A percentile compares a stretch with the other conserved stretches of the same genome.
Evolutionary conservation across 2,113 vertebrate species (phyloP).

Genomic region (Neopipo cinnamomea): DNA sequence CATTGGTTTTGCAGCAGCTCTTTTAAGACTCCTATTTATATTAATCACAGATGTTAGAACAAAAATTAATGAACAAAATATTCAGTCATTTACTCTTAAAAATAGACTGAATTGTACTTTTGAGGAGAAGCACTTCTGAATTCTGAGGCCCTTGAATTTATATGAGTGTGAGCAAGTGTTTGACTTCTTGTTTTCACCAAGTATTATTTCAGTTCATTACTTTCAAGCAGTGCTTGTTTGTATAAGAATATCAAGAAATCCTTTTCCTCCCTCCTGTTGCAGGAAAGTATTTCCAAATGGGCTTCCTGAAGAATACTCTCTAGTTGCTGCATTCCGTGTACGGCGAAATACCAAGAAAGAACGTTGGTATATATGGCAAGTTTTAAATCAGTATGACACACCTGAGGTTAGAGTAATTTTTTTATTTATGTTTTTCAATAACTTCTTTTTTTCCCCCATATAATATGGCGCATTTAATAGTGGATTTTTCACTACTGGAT

Average conservation of each 20-base stretch:
- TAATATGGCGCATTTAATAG: neutral
- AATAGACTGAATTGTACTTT: neutral
- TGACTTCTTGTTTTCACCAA: neutral
- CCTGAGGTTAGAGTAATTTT: slow-evolving; percentile 80
- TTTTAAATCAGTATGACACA: slow-evolving; percentile 83
- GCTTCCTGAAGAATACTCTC: slow-evolving; percentile 85
- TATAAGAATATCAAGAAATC: neutral
- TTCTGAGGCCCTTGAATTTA: neutral
- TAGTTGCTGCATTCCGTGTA: slow-evolving; percentile 84
- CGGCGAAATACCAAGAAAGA: slow-evolving; percentile 90
- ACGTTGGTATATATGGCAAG: slow-evolving; percentile 93
- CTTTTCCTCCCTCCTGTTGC: neutral
- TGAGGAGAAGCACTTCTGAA: neutral
- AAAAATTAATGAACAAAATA: neutral
- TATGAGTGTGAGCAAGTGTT: neutral
- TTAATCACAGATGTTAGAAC: neutral
- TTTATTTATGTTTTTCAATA: neutral
- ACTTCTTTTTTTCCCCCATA: neutral
- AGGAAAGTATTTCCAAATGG: slow-evolving; percentile 89
- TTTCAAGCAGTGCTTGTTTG: neutral
- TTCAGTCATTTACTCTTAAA: neutral
- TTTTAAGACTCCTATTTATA: neutral
- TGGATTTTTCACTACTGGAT: neutral
- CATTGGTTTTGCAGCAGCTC: neutral
- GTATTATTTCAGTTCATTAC: neutral